Evolutionary conservation across 2,888 invertebrate species (phyloP).

Genomic region (Panopea generosa): DNA sequence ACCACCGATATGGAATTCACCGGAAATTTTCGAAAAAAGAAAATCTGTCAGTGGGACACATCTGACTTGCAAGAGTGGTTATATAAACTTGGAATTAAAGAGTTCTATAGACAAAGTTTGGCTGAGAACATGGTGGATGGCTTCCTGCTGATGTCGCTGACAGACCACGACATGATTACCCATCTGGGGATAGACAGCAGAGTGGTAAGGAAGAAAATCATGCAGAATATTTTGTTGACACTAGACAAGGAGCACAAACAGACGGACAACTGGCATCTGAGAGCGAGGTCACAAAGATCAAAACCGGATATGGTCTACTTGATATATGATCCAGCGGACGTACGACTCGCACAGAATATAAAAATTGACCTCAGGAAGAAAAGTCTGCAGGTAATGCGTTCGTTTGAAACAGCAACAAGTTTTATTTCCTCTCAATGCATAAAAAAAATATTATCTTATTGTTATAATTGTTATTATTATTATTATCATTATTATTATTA

Average conservation of each 20-base stretch:
- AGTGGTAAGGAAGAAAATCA: slow-evolving; percentile 83
- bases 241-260: slow-evolving; percentile 82
- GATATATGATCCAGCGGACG: slow-evolving; percentile 83
- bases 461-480: too few relatives aligned
- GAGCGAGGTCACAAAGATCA: slow-evolving; percentile 80
- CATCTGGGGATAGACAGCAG: slow-evolving; percentile 83
- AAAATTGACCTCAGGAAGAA: slow-evolving; percentile 82
- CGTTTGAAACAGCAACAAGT: background rate
- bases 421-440: too few relatives aligned
- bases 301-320: slow-evolving; percentile 81
- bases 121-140: slow-evolving; percentile 84
- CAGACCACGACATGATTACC: slow-evolving; percentile 82
- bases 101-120: slow-evolving; percentile 83
- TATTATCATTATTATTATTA: too few relatives aligned
- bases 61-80: slow-evolving; percentile 84
- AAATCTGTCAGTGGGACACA: slow-evolving; percentile 82
- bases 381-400: slow-evolving; percentile 75
- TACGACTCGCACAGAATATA: slow-evolving; percentile 81
- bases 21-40: slow-evolving; percentile 81
- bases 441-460: too few relatives aligned
- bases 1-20: slow-evolving; percentile 79
- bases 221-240: slow-evolving; percentile 82
- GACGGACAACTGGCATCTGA: slow-evolving; percentile 82
- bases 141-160: slow-evolving; percentile 83
- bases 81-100: slow-evolving; percentile 82